Percentiles rank a stretch among this genome's conserved stretches.
Conservation (phyloP, 2,888 invertebrate genomes). For the Schrankia costaestrigalis region DNA sequence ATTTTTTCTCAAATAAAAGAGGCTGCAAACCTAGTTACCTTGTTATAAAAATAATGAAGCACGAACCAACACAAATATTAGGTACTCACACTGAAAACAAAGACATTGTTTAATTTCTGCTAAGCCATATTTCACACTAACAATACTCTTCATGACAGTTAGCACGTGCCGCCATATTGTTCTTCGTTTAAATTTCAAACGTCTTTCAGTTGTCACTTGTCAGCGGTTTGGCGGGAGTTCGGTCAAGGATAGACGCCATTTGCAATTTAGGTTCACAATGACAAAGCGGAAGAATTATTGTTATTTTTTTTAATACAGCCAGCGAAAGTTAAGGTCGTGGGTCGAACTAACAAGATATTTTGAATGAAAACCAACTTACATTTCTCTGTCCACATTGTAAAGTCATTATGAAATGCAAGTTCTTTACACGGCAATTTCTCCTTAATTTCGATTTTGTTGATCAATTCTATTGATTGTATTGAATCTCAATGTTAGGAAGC, state of each 20-base stretch:
- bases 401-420: conserved; percentile 23
- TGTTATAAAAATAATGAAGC: too few species aligned
- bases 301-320: conserved; percentile 38
- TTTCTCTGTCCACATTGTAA: conserved; percentile 21
- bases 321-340: conserved; percentile 66
- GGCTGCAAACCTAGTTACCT: too few species aligned
- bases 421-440: conserved; percentile 16
- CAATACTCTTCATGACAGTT: conserved; percentile 3
- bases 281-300: conserved; percentile 51
- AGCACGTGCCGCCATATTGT: conserved; percentile 13
- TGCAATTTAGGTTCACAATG: conserved; percentile 54
- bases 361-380: conserved; percentile 25
- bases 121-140: conserved; percentile 6
- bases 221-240: conserved; percentile 30
- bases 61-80: conserved; percentile 4
- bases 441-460: conserved; percentile 5
- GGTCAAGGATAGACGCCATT: conserved; percentile 46
- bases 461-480: background rate
- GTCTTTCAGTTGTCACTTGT: conserved; percentile 30
- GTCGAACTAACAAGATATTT: conserved; percentile 41
- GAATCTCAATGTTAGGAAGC: background rate
- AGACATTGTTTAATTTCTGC: conserved; percentile 13
- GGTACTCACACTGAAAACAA: background rate
- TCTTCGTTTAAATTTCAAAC: conserved; percentile 13
- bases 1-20: too few species aligned